Conservation (phyloP, 2,113 vertebrate genomes). For the Macrotis lagotis region DNA sequence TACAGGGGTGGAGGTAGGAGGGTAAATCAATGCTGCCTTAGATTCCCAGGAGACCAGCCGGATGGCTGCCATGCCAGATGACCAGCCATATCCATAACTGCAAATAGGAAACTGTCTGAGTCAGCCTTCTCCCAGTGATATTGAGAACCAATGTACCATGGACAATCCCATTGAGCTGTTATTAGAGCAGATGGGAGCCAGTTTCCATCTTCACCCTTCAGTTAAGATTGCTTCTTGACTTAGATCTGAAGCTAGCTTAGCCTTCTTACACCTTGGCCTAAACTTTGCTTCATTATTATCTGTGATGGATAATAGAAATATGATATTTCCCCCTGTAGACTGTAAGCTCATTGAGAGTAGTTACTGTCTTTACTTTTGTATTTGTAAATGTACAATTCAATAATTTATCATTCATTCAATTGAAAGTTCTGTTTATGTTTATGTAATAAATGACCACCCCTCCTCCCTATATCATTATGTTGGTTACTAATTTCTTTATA, state of each 20-base stretch:
- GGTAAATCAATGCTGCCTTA: slow-evolving; percentile 43
- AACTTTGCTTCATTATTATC: not conserved
- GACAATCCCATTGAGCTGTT: slow-evolving; percentile 66
- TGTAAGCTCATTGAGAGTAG: not conserved
- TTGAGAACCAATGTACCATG: slow-evolving; percentile 68
- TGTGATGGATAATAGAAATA: not conserved
- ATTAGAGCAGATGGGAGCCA: slow-evolving; percentile 70
- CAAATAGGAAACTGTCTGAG: slow-evolving; percentile 61
- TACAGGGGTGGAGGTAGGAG: slow-evolving; percentile 48
- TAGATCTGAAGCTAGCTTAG: not conserved
- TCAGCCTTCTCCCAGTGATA: slow-evolving; percentile 64
- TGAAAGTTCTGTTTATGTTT: too few relatives aligned
- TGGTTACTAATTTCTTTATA: not conserved
- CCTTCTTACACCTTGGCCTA: not conserved
- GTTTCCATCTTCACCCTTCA: slow-evolving; percentile 37
- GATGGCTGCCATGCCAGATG: slow-evolving; percentile 65
- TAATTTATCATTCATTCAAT: not conserved
- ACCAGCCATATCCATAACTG: slow-evolving; percentile 68
- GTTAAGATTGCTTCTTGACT: slow-evolving; percentile 50
- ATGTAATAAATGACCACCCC: not conserved
- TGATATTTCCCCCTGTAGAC: not conserved
- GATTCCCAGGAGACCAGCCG: slow-evolving; percentile 64
- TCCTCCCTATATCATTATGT: not conserved
- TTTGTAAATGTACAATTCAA: not conserved
- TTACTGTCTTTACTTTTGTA: not conserved